Evolutionary conservation across 30 jellyfish, hydroid and myxozoan genomes (phyloP).

Genomic region (Hydractinia symbiolongicarpus): DNA sequence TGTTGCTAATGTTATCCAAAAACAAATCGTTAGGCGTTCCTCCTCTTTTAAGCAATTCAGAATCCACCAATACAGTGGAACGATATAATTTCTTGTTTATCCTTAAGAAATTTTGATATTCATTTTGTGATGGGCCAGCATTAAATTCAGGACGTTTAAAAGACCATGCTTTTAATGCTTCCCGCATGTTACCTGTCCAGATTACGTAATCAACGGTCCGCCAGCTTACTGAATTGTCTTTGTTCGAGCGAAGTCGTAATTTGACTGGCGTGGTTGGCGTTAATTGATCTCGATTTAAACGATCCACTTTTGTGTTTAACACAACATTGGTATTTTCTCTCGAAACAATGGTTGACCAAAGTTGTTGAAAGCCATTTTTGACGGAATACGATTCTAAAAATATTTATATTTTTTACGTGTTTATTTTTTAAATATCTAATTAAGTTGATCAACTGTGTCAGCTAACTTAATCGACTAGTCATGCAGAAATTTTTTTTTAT

Average conservation of each 20-base stretch:
- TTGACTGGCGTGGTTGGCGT: neutral
- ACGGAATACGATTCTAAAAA: neutral
- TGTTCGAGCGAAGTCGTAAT: neutral
- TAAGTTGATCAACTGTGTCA: no score
- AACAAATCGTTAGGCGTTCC: slow-evolving; percentile 54
- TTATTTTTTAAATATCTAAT: no score
- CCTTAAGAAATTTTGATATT: slow-evolving; percentile 37
- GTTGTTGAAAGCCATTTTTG: slow-evolving; percentile 62
- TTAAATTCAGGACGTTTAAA: neutral
- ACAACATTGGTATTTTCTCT: slow-evolving; percentile 40
- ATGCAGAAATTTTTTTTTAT: no score
- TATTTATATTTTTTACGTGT: neutral
- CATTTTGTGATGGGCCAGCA: slow-evolving; percentile 24
- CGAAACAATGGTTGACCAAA: slow-evolving; percentile 55
- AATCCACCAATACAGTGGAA: slow-evolving; percentile 55
- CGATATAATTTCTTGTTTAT: slow-evolving; percentile 21
- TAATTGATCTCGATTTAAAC: slow-evolving; percentile 20
- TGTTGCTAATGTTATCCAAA: slow-evolving; percentile 26
- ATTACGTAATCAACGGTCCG: slow-evolving; percentile 42
- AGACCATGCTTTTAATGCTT: slow-evolving; percentile 33
- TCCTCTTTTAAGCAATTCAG: slow-evolving; percentile 43
- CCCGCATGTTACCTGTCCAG: slow-evolving; percentile 63
- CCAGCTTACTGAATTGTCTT: slow-evolving; percentile 48
- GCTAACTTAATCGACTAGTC: no score
- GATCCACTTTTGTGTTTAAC: slow-evolving; percentile 35